phyloP scores from a whole-genome alignment of 2,888 invertebrate species.

The Cylloceria caligata region DNA sequence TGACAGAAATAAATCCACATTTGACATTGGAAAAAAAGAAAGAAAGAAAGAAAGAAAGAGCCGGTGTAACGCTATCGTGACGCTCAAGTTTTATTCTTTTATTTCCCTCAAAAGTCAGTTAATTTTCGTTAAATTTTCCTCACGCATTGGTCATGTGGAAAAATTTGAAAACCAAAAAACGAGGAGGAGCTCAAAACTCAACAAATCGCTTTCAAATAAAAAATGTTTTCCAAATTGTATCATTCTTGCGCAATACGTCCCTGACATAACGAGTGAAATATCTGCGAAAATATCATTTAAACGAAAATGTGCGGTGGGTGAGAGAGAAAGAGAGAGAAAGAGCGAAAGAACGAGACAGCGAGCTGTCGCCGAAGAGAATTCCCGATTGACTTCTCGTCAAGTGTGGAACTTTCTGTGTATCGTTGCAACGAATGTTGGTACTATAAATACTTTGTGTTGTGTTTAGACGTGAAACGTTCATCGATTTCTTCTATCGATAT shows the following conservation, averaged over 20 bases:
- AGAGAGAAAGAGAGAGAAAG: conserved; percentile 33
- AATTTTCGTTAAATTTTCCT: not conserved
- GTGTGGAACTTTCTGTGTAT: conserved; percentile 56
- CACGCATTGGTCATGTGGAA: not conserved
- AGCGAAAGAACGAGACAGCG: conserved; percentile 24
- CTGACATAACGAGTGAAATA: conserved; percentile 22
- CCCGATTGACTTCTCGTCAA: conserved; percentile 44
- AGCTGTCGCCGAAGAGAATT: conserved; percentile 26
- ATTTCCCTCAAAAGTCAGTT: not conserved
- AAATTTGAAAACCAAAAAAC: too few species aligned
- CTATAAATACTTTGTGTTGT: conserved; percentile 65
- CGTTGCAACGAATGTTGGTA: conserved; percentile 67
- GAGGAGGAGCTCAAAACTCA: conserved; percentile 4
- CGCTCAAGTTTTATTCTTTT: not conserved
- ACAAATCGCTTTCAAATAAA: conserved; percentile 8
- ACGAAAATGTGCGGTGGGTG: conserved; percentile 11
- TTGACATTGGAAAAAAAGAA: not conserved
- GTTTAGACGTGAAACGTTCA: conserved; percentile 63
- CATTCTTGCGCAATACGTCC: conserved; percentile 36
- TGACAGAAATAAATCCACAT: not conserved
- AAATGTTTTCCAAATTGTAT: conserved; percentile 25
- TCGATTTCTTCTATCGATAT: conserved; percentile 37
- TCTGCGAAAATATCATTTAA: not conserved
- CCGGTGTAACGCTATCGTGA: too few species aligned
- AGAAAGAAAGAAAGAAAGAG: not conserved